Conservation (phyloP, 2,113 vertebrate genomes). For the Actinemys pallida region DNA sequence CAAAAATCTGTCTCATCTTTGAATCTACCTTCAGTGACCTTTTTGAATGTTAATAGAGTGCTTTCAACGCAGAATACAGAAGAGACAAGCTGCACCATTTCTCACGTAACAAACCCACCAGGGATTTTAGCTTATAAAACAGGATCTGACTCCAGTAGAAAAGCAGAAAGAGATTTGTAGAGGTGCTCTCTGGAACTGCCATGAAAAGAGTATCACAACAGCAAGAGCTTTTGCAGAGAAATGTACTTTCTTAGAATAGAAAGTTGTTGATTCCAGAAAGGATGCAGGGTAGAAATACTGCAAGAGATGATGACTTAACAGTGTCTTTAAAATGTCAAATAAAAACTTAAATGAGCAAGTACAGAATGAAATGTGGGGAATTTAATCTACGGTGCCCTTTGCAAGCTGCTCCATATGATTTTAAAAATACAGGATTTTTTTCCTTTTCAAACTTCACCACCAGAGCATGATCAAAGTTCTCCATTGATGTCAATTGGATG, state of each 20-base stretch:
- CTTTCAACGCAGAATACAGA: neutral
- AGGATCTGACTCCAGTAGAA: neutral
- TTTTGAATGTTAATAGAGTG: constrained; percentile 21
- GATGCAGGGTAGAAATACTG: neutral
- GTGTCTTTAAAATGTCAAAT: neutral
- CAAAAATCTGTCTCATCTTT: neutral
- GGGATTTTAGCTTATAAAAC: constrained; percentile 8
- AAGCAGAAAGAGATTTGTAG: neutral
- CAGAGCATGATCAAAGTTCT: neutral
- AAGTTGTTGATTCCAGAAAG: neutral
- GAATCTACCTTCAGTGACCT: neutral
- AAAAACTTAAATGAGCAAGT: neutral
- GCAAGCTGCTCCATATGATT: neutral
- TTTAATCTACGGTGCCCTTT: neutral
- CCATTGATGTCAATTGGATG: neutral
- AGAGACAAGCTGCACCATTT: neutral
- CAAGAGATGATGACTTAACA: neutral
- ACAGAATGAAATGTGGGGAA: neutral
- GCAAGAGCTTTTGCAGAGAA: neutral
- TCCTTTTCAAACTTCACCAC: neutral
- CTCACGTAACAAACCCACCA: neutral
- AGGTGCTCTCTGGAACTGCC: neutral
- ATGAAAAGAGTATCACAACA: neutral
- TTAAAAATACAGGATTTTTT: neutral
- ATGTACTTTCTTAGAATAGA: neutral